Conservation (phyloP, 2,888 invertebrate genomes). For the Catocala sponsa region DNA sequence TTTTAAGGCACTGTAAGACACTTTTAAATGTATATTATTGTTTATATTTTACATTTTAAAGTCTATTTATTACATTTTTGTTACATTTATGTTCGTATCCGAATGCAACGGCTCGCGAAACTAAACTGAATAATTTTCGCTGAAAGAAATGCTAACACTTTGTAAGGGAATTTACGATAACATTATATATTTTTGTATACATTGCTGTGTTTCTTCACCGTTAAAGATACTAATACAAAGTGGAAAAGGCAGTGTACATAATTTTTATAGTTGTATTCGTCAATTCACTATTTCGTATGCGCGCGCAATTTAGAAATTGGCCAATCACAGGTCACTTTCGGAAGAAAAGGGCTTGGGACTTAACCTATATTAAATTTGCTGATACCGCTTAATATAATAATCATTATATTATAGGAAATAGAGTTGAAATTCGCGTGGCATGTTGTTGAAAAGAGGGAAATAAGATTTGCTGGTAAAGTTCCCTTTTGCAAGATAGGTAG, state of each 20-base stretch:
- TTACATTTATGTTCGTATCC: constrained; percentile 41
- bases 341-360: constrained; percentile 62
- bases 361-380: constrained; percentile 35
- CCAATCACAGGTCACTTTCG: constrained; percentile 61
- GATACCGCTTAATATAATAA: constrained; percentile 1
- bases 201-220: constrained; percentile 17
- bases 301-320: constrained; percentile 64
- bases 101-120: constrained; percentile 40
- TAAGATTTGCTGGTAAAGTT: constrained; percentile 19
- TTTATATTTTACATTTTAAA: constrained; percentile 18
- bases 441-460: not conserved
- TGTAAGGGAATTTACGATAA: constrained; percentile 4
- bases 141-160: constrained; percentile 23
- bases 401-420: accelerated
- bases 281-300: constrained; percentile 44
- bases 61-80: constrained; percentile 1
- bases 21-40: constrained; percentile 2
- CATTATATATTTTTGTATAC: constrained; percentile 1
- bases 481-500: constrained; percentile 16
- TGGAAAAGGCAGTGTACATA: constrained; percentile 27
- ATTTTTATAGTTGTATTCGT: constrained; percentile 5
- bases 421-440: constrained; percentile 13
- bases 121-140: constrained; percentile 45
- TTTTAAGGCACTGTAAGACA: constrained; percentile 9
- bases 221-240: accelerated